A percentile compares a stretch with the other conserved stretches of the same genome.
Conservation (phyloP, 2,113 vertebrate genomes). For the Nansenia antarctica region DNA sequence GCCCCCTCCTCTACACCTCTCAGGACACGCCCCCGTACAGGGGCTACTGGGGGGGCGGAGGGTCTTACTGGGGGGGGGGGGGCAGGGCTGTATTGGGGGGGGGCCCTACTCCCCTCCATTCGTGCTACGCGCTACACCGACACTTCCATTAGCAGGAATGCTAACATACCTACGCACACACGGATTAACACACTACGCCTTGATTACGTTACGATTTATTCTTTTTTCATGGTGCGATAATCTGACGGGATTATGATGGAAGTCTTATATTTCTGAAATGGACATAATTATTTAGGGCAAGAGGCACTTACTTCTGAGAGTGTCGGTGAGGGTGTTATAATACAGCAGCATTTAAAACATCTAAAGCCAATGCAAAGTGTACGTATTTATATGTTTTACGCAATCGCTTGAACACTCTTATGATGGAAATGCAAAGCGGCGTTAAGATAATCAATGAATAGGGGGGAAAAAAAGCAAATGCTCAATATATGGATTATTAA, state of each 20-base stretch:
- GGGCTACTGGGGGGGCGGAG: background rate
- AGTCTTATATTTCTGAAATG: conserved; percentile 34
- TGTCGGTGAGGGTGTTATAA: background rate
- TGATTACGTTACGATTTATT: conserved; percentile 37
- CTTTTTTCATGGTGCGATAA: conserved; percentile 51
- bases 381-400: no score
- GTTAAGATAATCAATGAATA: no score
- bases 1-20: background rate
- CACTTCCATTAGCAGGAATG: conserved; percentile 13
- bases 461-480: no score
- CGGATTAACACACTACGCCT: conserved; percentile 37
- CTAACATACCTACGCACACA: background rate
- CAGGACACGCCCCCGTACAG: background rate
- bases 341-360: background rate
- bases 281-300: conserved; percentile 20
- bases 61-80: background rate
- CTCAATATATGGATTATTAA: no score
- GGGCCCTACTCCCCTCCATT: no score
- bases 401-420: no score
- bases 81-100: background rate
- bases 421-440: no score
- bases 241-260: conserved; percentile 39
- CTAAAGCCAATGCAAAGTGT: background rate
- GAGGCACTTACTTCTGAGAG: conserved; percentile 3
- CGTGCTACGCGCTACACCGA: background rate